Evolutionary conservation across 64 coral and sea anemone genomes (phyloP).

Genomic region (Montipora cactus): DNA sequence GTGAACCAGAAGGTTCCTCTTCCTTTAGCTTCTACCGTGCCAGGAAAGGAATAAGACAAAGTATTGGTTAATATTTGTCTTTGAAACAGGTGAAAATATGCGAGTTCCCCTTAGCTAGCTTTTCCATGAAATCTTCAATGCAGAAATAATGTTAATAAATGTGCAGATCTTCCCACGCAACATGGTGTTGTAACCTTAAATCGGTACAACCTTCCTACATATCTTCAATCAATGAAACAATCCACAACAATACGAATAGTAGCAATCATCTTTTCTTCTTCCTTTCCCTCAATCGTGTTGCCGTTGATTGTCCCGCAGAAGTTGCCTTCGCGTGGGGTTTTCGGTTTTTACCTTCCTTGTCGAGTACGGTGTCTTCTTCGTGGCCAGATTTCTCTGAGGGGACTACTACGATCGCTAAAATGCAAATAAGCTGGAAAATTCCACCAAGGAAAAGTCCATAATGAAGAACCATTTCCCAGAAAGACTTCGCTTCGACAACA

Average conservation of each 20-base stretch:
- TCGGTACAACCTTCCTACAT: background rate
- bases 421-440: slow-evolving; percentile 89
- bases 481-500: slow-evolving; percentile 58
- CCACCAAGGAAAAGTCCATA: slow-evolving; percentile 91
- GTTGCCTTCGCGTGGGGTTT: slow-evolving; percentile 21
- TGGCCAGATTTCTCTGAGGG: slow-evolving; percentile 41
- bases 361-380: slow-evolving; percentile 11
- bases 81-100: too few species aligned
- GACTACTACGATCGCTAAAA: slow-evolving; percentile 87
- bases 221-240: background rate
- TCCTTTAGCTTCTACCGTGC: too few species aligned
- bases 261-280: slow-evolving; percentile 45
- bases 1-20: too few species aligned
- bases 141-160: too few species aligned
- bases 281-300: slow-evolving; percentile 37
- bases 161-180: too few species aligned
- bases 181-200: too few species aligned
- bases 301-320: background rate
- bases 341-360: slow-evolving; percentile 18
- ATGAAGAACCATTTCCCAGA: slow-evolving; percentile 76
- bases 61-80: too few species aligned
- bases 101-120: too few species aligned
- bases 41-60: too few species aligned
- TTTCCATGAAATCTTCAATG: too few species aligned
- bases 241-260: background rate